These are phyloP conservation scores for Formica exsecta DNA, from an alignment of 1,140 invertebrate species.

Conservation along the genomic window DNA sequence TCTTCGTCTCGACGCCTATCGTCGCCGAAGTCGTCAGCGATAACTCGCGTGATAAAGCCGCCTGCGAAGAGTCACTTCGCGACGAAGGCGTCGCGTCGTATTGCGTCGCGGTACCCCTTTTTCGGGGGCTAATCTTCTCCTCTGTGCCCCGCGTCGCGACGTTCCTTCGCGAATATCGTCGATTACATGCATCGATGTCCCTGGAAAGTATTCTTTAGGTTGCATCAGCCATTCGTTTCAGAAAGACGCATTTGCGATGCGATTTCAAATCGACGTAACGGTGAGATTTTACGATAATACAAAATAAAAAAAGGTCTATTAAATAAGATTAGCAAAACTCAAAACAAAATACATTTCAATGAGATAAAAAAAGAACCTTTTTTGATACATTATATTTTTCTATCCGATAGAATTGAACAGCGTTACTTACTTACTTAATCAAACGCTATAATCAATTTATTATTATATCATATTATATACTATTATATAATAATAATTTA, in stretches of 20 bases:
- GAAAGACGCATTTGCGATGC: background rate
- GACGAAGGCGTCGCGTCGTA: background rate
- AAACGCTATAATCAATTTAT: background rate
- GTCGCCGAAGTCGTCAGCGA: conserved; percentile 44
- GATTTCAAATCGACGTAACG: background rate
- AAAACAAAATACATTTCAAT: background rate
- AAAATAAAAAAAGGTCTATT: background rate
- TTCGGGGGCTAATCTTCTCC: conserved; percentile 16
- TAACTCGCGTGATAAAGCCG: conserved; percentile 57
- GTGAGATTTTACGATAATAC: background rate
- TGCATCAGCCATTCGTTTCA: conserved; percentile 23
- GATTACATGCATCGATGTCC: conserved; percentile 54
- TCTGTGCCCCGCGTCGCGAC: conserved; percentile 17
- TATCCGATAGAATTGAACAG: background rate
- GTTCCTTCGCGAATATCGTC: conserved; percentile 20
- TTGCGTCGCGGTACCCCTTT: background rate
- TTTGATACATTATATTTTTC: background rate
- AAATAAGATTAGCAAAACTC: background rate
- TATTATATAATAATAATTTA: background rate
- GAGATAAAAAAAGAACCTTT: background rate
- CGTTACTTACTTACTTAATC: background rate
- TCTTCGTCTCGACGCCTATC: background rate
- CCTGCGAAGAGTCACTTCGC: conserved; percentile 3
- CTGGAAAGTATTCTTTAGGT: conserved; percentile 30
- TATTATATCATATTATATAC: background rate